phyloP scores from a whole-genome alignment of 2,797 vertebrate species.

The Pipistrellus pipistrellus region DNA sequence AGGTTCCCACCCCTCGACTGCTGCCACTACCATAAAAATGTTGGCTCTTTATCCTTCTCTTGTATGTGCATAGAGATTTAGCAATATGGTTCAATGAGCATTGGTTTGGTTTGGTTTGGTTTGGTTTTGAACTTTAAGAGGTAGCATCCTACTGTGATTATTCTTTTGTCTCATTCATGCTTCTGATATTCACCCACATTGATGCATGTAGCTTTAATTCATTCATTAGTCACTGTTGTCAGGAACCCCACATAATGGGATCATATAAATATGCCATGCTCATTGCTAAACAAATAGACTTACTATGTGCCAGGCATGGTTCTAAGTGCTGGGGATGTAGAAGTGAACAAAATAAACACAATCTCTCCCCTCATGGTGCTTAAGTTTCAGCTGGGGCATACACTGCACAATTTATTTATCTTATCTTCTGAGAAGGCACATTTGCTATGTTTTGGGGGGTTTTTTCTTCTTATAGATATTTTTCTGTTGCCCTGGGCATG shows the following conservation, averaged over 20 bases:
- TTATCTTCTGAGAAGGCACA: background rate
- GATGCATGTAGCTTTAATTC: background rate
- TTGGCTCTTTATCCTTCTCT: background rate
- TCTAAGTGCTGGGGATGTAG: background rate
- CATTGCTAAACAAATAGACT: background rate
- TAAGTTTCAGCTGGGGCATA: background rate
- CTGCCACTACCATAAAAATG: background rate
- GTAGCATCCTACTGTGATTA: no score
- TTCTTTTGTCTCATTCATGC: background rate
- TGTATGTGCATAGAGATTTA: background rate
- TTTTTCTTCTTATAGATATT: background rate
- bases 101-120: background rate
- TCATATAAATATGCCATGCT: background rate
- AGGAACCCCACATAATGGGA: background rate
- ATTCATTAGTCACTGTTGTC: background rate
- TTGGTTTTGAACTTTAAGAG: slow-evolving; percentile 1
- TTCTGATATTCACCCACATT: background rate
- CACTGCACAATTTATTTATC: background rate
- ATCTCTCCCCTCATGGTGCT: background rate
- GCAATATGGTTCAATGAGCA: background rate
- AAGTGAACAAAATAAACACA: background rate
- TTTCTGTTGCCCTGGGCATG: background rate
- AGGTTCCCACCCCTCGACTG: no score
- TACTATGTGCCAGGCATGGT: no score
- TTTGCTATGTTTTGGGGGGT: background rate